Conservation (phyloP, 2,113 vertebrate genomes). For the Hiodon alosoides region DNA sequence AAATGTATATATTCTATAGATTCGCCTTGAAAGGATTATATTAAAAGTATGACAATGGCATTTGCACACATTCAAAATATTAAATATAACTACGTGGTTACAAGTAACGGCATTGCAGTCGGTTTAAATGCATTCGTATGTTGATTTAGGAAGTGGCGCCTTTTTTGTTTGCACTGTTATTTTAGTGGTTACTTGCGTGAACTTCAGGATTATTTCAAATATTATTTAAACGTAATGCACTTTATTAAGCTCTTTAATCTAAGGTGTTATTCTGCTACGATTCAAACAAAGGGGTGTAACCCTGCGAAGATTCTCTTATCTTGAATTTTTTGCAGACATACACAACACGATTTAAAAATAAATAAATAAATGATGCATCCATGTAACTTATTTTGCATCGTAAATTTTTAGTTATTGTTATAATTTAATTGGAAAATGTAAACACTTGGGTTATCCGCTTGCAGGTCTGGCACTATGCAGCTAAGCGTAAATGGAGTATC, state of each 20-base stretch:
- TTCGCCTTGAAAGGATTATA: not conserved
- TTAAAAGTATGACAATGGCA: slow-evolving; percentile 6
- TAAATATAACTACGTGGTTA: not conserved
- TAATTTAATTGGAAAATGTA: not conserved
- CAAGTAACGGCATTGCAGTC: slow-evolving; percentile 24
- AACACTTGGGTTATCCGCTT: not conserved
- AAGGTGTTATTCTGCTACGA: not conserved
- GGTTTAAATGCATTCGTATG: slow-evolving; percentile 26
- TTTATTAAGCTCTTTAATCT: not conserved
- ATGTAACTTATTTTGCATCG: too few species aligned
- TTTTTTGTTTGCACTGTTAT: slow-evolving; percentile 52
- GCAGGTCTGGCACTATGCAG: slow-evolving; percentile 8
- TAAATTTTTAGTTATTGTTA: not conserved
- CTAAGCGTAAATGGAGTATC: slow-evolving; percentile 25
- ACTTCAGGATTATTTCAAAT: not conserved
- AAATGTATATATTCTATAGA: not conserved
- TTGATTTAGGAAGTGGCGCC: slow-evolving; percentile 59
- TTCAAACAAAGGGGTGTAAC: slow-evolving; percentile 58
- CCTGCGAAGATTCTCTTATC: not conserved
- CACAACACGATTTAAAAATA: too few species aligned
- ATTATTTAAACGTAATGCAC: not conserved
- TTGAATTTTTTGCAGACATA: too few species aligned
- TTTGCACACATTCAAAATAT: slow-evolving; percentile 21
- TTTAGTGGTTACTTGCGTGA: not conserved
- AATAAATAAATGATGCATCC: not conserved